Evolutionary conservation across 2,797 vertebrate genomes (phyloP), one percentile per base, ranked within the genome.

Genomic region (Anguilla obscura): DNA sequence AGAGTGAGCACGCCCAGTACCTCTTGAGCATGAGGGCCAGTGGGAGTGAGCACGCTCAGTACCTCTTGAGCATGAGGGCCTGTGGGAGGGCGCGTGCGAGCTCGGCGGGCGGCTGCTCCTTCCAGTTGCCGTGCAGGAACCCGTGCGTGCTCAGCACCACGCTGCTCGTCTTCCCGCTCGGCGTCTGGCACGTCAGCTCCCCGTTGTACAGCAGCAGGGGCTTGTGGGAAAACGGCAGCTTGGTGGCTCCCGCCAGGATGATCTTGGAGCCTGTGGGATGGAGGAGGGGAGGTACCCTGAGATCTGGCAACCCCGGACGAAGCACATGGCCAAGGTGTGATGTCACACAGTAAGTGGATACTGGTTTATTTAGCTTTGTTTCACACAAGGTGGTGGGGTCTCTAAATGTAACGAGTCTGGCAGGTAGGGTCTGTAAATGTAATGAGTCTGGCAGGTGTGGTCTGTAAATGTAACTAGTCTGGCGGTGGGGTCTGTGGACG

Each of bases 141-240:
- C 94, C 91, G 92, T 99, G 98, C 12, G 98, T 98, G 93, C 93
- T 96, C 88, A 99, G 95, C 87, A 91, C 90, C 89, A 98, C 93
- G 89, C 90, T 96, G 87, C 95, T 98, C 89, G 96, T 96, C 94
- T 97, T 98, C 54, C 98, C 98, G 30, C 97, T 99, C n/a, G 96
- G 95, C 0, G 97, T 99, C 95, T 99, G 99, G 93, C 98, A 99
- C 0, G 97, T 99, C 93, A 99, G 87, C 91, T 98, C 97, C 60
- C 98, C 98, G 0, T 99, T 98, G 93, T 98, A 95, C 74, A 99
- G 90, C 87, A 99, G 96, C 94, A 99, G 93, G 92, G 98, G 98
- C 90, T 97, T 99, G 87, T 99, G 96, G 91, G 97, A 98, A 93
- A 97, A 99, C 16, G 97, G 97, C 83, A 99, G 95, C 40, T 97